Base-by-base conservation (phyloP, 2,797 vertebrate genomes). In the Gobio occitaniae region DNA sequence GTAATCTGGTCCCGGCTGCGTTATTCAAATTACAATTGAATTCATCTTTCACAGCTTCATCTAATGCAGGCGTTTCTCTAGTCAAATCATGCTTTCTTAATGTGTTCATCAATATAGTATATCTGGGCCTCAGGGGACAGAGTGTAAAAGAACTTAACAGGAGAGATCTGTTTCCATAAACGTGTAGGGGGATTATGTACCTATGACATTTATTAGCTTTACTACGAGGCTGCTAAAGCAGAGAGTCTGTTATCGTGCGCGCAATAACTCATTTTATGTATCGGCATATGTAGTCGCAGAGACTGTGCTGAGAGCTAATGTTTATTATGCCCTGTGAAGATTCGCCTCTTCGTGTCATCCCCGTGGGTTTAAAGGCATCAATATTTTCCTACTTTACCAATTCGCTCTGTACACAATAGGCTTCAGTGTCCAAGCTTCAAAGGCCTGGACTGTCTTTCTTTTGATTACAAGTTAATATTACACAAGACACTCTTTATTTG, bases 1-100 rank as follows among this genome's bases (percentile, higher is more conserved):
- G 90, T 91, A 90, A 88, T 92, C 87, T 82, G 86, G 85, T 69
- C 87, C 89, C 86, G 88, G 90, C 82, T 87, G 80, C 78, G 90
- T 92, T 92, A 90, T 93, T 94, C 91, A 93, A 92, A 94, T 94
- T 92, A 88, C 93, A 94, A 93, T 93, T 93, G 90, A 94, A 94
- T 95, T 94, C 92, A 94, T 94, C 92, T 90, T 94, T 95, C 94
- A 94, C 84, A 41, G 90, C 89, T 91, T 94, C 91, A 94, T 94
- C 93, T 93, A 94, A 94, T 92, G 91, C 90, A 91, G 80, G 88
- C 87, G 89, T 92, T 91, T 93, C 93, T 93, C 88, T 89, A 90
- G 93, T 95, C 93, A 92, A 91, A 95, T 94, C 93, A 92, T 86
- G 88, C 88, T 87, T 90, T 90, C 93, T 93, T 95, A 93, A 96